A percentile compares a stretch with the other conserved stretches of the same genome.
Evolutionary conservation across 1,140 invertebrate species (phyloP).

Genomic region (Lucilia sericata): DNA sequence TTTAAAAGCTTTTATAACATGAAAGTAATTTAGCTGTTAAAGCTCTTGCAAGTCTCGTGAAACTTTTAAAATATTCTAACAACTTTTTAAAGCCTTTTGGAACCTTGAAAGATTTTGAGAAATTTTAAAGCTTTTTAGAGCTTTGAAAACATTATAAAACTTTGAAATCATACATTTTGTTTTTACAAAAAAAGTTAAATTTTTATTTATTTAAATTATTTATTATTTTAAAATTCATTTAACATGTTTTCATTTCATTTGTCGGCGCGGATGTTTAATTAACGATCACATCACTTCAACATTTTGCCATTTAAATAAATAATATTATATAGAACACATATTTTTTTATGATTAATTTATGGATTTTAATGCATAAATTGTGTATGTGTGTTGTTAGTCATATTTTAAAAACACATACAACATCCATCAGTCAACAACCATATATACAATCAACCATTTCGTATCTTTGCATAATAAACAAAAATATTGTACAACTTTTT

Average conservation of each 20-base stretch:
- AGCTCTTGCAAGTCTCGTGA: too few relatives aligned
- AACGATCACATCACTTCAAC: background rate
- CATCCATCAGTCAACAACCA: background rate
- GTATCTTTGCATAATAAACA: background rate
- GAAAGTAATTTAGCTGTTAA: too few relatives aligned
- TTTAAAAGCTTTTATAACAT: too few relatives aligned
- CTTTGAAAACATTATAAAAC: background rate
- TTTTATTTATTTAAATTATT: too few relatives aligned
- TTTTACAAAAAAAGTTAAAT: too few relatives aligned
- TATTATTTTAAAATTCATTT: background rate
- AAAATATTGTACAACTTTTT: background rate
- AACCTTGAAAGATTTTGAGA: too few relatives aligned
- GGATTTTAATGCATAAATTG: background rate
- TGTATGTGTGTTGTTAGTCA: background rate
- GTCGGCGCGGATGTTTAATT: background rate
- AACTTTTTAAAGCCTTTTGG: too few relatives aligned
- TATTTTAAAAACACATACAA: too few relatives aligned
- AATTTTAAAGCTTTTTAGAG: too few relatives aligned
- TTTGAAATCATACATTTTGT: too few relatives aligned
- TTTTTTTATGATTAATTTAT: background rate
- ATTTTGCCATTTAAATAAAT: background rate
- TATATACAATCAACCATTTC: background rate
- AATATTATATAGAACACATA: background rate
- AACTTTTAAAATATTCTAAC: too few relatives aligned
- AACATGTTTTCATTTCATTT: background rate